phyloP scores from a whole-genome alignment of 2,888 invertebrate species.

The Drosophila dives region DNA sequence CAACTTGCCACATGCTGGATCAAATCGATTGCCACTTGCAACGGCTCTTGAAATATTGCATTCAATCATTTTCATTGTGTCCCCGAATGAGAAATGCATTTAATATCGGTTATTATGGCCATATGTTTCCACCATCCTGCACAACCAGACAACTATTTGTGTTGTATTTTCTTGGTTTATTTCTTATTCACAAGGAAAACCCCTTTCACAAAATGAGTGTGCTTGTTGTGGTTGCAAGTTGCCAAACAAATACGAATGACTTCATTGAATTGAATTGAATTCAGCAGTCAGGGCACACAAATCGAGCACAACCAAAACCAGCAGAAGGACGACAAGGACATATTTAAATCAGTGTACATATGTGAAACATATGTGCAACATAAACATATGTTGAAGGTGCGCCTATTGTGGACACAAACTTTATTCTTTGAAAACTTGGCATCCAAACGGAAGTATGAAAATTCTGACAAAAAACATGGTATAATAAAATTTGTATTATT shows the following conservation, averaged over 20 bases:
- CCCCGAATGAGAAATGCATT: slow-evolving; percentile 55
- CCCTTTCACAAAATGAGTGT: slow-evolving; percentile 65
- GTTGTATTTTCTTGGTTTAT: slow-evolving; percentile 35
- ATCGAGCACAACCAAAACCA: slow-evolving; percentile 29
- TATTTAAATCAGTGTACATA: slow-evolving; percentile 2
- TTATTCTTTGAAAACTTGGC: slow-evolving; percentile 16
- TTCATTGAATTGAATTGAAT: slow-evolving; percentile 77
- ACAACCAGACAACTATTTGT: slow-evolving; percentile 32
- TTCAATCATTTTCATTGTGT: slow-evolving; percentile 71
- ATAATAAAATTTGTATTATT: background rate
- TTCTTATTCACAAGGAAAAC: slow-evolving; percentile 43
- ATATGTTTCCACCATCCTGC: slow-evolving; percentile 3
- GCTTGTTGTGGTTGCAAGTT: slow-evolving; percentile 48
- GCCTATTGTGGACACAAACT: slow-evolving; percentile 18
- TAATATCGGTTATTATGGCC: slow-evolving; percentile 71
- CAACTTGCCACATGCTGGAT: slow-evolving; percentile 43
- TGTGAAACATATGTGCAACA: background rate
- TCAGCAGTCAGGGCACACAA: slow-evolving; percentile 49
- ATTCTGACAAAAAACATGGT: background rate
- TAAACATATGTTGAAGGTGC: slow-evolving; percentile 13
- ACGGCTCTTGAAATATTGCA: slow-evolving; percentile 46
- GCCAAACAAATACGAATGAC: slow-evolving; percentile 77
- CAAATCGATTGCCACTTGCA: slow-evolving; percentile 31
- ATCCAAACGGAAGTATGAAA: background rate
- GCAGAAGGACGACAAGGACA: slow-evolving; percentile 15